phyloP scores from a whole-genome alignment of 2,113 vertebrate genomes.

The Noctilio leporinus region DNA sequence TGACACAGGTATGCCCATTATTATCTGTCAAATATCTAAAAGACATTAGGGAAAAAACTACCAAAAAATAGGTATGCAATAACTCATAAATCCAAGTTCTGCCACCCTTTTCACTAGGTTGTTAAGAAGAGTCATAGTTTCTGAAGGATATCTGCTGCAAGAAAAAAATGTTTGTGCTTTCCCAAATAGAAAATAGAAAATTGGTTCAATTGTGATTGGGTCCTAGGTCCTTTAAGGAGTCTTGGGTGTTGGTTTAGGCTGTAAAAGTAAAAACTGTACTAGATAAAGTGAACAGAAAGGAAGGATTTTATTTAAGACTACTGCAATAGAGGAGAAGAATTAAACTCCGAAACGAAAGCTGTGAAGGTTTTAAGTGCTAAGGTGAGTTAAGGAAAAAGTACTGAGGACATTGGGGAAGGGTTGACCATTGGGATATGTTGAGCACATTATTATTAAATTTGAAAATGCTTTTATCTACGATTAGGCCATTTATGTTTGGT shows the following conservation, averaged over 20 bases:
- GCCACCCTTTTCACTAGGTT: not conserved
- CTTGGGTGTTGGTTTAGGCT: not conserved
- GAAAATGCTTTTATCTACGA: not conserved
- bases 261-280: not conserved
- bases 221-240: not conserved
- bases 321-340: not conserved
- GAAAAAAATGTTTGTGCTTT: not conserved
- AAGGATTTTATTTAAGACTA: not conserved
- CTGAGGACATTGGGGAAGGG: fast-evolving
- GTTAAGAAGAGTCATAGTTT: not conserved
- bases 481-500: not conserved
- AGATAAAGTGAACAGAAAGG: not conserved
- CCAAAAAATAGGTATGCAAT: not conserved
- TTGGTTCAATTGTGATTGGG: not conserved
- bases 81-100: not conserved
- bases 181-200: not conserved
- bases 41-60: not conserved
- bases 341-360: not conserved
- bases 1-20: not conserved
- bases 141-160: not conserved
- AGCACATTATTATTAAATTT: not conserved
- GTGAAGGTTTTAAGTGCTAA: not conserved
- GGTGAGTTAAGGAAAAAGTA: not conserved
- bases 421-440: not conserved
- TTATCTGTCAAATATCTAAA: not conserved